Conservation (phyloP, 2,797 vertebrate species). For the Schizothorax lantsangensis region DNA sequence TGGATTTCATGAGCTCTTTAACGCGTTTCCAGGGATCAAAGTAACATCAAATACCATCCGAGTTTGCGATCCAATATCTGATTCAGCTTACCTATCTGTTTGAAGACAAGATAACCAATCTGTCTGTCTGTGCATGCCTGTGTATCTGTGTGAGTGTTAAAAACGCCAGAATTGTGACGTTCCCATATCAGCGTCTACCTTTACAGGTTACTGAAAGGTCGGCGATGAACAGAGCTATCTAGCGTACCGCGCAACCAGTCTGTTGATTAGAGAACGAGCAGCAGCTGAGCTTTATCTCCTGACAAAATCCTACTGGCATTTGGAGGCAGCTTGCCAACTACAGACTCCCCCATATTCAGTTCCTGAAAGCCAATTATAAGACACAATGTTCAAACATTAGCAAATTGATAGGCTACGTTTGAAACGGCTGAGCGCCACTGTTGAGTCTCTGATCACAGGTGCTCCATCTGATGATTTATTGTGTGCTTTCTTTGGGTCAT, state of each 20-base stretch:
- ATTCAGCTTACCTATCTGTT: not conserved
- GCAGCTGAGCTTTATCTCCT: conserved; percentile 42
- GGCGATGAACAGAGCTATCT: conserved; percentile 29
- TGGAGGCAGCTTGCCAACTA: conserved; percentile 34
- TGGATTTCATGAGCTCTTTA: conserved; percentile 13
- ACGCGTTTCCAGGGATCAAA: conserved; percentile 4
- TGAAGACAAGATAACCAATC: conserved; percentile 15
- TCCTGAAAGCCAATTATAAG: conserved; percentile 49
- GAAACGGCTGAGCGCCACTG: conserved; percentile 9
- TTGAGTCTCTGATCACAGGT: conserved; percentile 36
- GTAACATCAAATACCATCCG: conserved; percentile 10
- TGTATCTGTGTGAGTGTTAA: conserved; percentile 16
- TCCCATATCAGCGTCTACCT: conserved; percentile 27
- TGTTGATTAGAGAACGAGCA: conserved; percentile 32
- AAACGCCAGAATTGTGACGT: not conserved
- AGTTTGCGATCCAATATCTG: not conserved
- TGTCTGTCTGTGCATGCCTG: not conserved
- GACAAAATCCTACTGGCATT: conserved; percentile 49
- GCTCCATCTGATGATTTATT: not conserved
- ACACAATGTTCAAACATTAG: conserved; percentile 49
- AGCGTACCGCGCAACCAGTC: not conserved
- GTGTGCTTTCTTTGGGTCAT: not conserved
- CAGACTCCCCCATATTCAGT: conserved; percentile 40
- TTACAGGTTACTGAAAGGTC: conserved; percentile 43
- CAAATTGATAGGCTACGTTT: conserved; percentile 34